Base-by-base conservation (phyloP, 2,888 invertebrate species). In the Campoplex nolae region DNA sequence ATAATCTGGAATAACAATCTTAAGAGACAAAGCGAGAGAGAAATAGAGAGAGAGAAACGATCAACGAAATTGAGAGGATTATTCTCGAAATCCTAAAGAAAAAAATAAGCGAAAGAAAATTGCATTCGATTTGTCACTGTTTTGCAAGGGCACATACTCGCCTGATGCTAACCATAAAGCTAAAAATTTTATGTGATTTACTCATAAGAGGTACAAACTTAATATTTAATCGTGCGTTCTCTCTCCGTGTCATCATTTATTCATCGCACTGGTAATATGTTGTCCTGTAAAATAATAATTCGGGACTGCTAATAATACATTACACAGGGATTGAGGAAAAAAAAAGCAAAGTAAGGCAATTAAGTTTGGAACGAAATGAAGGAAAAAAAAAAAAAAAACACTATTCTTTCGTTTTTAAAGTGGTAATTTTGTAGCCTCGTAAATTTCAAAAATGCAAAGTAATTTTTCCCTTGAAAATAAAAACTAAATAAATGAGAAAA, bases 201-300 rank as follows among this genome's bases (percentile, higher is more conserved):
- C 65, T 54, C 67, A 62, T 83, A 76, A 48, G 82, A 48, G 54
- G 28, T 82, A 82, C 67, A 58, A 84, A 82, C 87, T 87, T 87
- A 83, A 84, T 79, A n/a, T 38, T 68, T 65, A 79, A 75, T 48
- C 81, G 82, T 78, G 78, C 75, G 75, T 78, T 71, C 70, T 81
- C 51, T 81, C 77, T 74, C 79, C 70, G 81, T 84, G 83, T 89
- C 88, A 80, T 87, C 88, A 89, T 87, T 93, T 90, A 93, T 86
- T 92, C 92, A 83, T 93, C 93, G 88, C 93, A 93, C 58, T 93
- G 92, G 80, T 93, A 92, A 88, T 94, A 94, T 73, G 93, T 93
- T 67, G 92, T 90, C 90, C 94, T 94, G 90, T 86, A 91, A 91
- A 89, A 83, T 90, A 88, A 87, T 83, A 86, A 86, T 85, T 86